Percentiles rank a stretch among this genome's conserved stretches.
Evolutionary conservation across 2,797 vertebrate species (phyloP).

Genomic region (Tapirus indicus): DNA sequence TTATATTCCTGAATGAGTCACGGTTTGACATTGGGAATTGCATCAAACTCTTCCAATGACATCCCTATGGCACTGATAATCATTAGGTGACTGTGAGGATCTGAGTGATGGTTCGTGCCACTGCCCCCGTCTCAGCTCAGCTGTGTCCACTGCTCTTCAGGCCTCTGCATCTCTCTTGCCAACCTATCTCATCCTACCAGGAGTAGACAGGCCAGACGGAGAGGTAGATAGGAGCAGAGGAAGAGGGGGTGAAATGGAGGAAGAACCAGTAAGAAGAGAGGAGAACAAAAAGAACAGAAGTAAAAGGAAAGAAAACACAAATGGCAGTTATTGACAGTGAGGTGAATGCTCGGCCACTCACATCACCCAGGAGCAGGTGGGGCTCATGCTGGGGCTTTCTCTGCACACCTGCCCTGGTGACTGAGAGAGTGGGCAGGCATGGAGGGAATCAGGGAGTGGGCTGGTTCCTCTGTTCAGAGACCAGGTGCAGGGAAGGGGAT

Average conservation of each 20-base stretch:
- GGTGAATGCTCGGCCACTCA: background rate
- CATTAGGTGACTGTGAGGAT: background rate
- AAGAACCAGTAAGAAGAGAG: background rate
- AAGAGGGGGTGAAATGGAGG: too few species aligned
- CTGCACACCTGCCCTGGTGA: background rate
- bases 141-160: background rate
- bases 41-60: background rate
- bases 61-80: background rate
- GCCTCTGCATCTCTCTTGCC: background rate
- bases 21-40: background rate
- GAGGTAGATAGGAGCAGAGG: background rate
- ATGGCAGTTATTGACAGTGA: background rate
- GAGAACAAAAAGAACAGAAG: background rate
- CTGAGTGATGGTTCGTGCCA: background rate
- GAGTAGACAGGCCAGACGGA: background rate
- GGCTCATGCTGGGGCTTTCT: background rate
- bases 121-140: background rate
- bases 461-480: background rate
- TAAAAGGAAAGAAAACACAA: background rate
- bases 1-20: background rate
- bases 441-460: background rate
- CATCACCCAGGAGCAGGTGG: fast-evolving
- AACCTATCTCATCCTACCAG: background rate
- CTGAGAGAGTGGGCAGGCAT: too few species aligned
- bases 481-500: background rate